Evolutionary conservation across 2,888 invertebrate genomes (phyloP), one percentile per base, ranked within the genome.

Genomic region (Diachrysia chrysitis): DNA sequence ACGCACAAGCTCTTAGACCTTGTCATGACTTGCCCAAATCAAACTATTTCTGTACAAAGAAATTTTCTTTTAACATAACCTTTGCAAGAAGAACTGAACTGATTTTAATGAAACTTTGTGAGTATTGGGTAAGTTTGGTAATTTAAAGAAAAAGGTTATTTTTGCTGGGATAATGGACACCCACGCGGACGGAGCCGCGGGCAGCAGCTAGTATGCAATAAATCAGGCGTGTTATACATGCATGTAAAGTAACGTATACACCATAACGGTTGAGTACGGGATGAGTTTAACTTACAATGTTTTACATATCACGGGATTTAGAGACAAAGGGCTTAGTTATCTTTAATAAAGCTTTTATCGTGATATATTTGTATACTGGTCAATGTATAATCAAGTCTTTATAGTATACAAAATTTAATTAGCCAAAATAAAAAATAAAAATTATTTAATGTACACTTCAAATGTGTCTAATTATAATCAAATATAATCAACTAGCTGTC

Each of bases 61-160:
- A 59, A 56, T 25, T 17, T 58, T 46, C 42, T 12, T 61, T 68
- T 71, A 57, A 21, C 6, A 25, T 25, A 25, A 25, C 25, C 6
- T 25, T 6, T 25, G 25, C 25, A 25, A 25, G 25, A 25, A 25
- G 2, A 2, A 25, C 2, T 25, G 6, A 29, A 29, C 3, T 7
- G 6, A 29, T 29, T 29, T 29, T 2, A 29, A 29, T 29, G 7
- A 29, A 29, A 29, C 5, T 7, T 29, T n/a, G n/a, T n/a, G n/a
- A 4, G 29, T 29, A 29, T 29, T 5, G 19, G 9, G 48, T 1
- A 17, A 6, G 17, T 1, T 0, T 29, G 25, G 5, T 5, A 4
- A 29, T 4, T 4, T 7, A 5, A 29, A 29, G 29, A 29, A 29
- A 2, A 5, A 29, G 2, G 29, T 7, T 4, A 29, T 7, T 29